A percentile compares a stretch with the other conserved stretches of the same genome.
These are phyloP conservation scores for Apostichopus californicus DNA, from an alignment of 35 echinoderm and acorn worm species.

Conservation along the genomic window DNA sequence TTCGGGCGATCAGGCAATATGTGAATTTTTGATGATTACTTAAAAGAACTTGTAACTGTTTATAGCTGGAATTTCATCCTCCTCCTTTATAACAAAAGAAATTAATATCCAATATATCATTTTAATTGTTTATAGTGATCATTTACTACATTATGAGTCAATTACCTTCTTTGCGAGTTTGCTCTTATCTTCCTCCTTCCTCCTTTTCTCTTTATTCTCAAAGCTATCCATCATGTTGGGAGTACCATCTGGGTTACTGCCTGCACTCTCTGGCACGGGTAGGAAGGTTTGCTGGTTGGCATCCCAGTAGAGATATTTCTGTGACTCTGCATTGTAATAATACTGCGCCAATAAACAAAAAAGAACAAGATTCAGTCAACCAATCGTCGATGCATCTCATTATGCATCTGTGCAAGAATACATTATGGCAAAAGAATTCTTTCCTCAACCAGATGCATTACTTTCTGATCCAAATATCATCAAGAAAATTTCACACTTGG, in stretches of 20 bases:
- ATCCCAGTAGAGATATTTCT: conserved; percentile 96
- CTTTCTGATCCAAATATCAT: background rate
- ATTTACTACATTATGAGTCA: background rate
- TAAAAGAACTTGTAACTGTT: too few relatives aligned
- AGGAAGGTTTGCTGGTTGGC: conserved; percentile 65
- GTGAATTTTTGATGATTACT: too few relatives aligned
- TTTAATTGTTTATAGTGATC: background rate
- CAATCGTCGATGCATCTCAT: background rate
- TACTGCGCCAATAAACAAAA: conserved; percentile 60
- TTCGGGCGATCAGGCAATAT: too few relatives aligned
- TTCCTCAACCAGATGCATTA: conserved; percentile 78
- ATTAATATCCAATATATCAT: background rate
- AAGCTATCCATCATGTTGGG: background rate
- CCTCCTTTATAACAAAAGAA: too few relatives aligned
- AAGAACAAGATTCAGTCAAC: background rate
- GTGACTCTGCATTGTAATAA: conserved; percentile 85
- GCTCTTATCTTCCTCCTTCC: conserved; percentile 78
- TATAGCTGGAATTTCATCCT: too few relatives aligned
- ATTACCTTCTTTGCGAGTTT: conserved; percentile 90
- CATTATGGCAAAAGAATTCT: background rate
- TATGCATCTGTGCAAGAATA: background rate
- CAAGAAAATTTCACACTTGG: too few relatives aligned
- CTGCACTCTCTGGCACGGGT: conserved; percentile 31
- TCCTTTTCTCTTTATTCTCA: conserved; percentile 67
- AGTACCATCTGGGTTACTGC: conserved; percentile 12